Evolutionary conservation across 2,113 vertebrate species (phyloP).

Genomic region (Thamnophis sirtalis): DNA sequence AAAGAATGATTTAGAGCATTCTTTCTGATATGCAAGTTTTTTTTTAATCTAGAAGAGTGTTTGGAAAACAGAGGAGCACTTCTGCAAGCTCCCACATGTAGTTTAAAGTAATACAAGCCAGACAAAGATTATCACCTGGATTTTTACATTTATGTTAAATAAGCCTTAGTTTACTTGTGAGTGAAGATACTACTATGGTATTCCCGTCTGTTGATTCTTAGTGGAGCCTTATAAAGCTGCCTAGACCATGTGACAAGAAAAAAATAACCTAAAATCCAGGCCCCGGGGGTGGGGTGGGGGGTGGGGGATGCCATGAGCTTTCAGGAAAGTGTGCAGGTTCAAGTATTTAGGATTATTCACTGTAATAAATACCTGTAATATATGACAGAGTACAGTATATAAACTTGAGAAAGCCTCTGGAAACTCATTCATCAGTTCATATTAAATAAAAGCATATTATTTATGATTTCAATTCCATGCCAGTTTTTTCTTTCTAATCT

Average conservation of each 20-base stretch:
- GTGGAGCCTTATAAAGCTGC: neutral
- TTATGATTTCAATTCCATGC: neutral
- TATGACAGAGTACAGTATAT: neutral
- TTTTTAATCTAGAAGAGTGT: neutral
- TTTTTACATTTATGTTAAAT: neutral
- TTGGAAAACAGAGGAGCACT: neutral
- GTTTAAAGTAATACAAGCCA: neutral
- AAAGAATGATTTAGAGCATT: neutral
- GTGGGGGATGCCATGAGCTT: neutral
- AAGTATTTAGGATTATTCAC: neutral
- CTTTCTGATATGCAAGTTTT: neutral
- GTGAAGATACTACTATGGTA: neutral
- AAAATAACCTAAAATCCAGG: neutral
- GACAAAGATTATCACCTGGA: neutral
- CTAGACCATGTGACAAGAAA: neutral
- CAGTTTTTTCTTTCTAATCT: neutral
- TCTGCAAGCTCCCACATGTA: neutral
- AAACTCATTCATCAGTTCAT: neutral
- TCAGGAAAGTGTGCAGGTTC: neutral
- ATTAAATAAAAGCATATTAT: neutral
- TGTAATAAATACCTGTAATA: neutral
- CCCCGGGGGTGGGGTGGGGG: too few relatives aligned
- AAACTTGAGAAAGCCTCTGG: neutral
- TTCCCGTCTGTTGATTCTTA: neutral
- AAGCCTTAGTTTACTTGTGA: neutral